Base-by-base conservation (phyloP, 2,797 vertebrate genomes). In the Sebastes goodei region DNA sequence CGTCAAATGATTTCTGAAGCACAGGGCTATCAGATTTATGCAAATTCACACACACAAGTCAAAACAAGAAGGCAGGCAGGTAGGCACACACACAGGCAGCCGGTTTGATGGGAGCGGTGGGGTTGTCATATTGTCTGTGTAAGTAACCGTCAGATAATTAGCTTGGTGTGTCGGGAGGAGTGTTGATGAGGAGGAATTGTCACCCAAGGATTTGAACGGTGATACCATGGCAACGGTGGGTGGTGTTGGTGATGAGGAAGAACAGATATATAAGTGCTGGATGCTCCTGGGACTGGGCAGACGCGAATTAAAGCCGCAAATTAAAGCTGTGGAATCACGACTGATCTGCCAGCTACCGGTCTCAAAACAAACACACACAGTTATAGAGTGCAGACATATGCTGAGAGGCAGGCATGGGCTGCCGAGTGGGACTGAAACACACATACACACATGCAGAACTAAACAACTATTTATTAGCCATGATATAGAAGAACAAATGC, bases 171-270 rank as follows among this genome's bases (percentile, higher is more conserved):
- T 85, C 87, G 78, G 81, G 73, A 71, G 78, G 46, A 20, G 46
- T 49, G 46, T 49, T 59, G 71, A 60, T 80, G 70, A 92, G 69
- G 85, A 87, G 78, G 80, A 86, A 81, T 60, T 56, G 84, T 89
- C 86, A 82, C 70, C 77, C 42, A 30, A 79, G 86, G 86, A 85
- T 81, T 82, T 86, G 63, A 90, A 67, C 53, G 20, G 42, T 25
- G 89, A 88, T 88, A 88, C 84, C 84, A 89, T 88, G 74, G 84
- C 83, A 90, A 89, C 78, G 1, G 74, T 12, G 74, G 60, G 38
- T 27, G 25, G 27, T 62, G 62, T 23, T 14, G 56, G 27, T 23
- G 75, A 83, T 79, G 77, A 76, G 56, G 55, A 55, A 80, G 67
- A 84, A 64, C 17, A 76, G 61, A 74, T 66, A 70, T 80, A 38